phyloP scores from a whole-genome alignment of 64 coral and sea anemone genomes.

The Catalaphyllia jardinei region DNA sequence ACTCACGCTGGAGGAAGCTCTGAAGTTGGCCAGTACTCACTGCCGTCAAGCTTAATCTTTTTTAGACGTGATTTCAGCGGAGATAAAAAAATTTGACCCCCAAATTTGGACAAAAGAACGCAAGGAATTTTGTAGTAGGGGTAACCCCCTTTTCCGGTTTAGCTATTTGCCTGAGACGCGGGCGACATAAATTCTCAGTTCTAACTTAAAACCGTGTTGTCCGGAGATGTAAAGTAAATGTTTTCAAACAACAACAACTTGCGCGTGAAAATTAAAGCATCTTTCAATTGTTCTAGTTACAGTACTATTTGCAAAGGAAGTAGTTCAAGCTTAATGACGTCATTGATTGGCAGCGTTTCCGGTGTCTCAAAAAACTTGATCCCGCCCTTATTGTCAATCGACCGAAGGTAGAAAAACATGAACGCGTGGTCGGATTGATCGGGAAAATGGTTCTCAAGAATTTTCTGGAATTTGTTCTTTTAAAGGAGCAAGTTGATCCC shows the following conservation, averaged over 20 bases:
- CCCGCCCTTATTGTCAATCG: slow-evolving; percentile 1
- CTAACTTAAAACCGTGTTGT: neutral
- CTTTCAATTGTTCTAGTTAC: neutral
- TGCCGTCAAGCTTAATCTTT: neutral
- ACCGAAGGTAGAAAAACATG: neutral
- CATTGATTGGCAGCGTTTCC: slow-evolving; percentile 43
- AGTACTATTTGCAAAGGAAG: slow-evolving; percentile 23
- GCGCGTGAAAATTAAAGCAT: neutral
- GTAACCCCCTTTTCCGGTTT: slow-evolving; percentile 23
- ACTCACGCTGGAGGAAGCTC: neutral
- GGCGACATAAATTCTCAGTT: neutral
- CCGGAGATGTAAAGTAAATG: neutral
- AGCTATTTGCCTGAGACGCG: neutral
- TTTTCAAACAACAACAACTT: neutral
- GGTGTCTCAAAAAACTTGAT: neutral
- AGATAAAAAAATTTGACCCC: slow-evolving; percentile 11
- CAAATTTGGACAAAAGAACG: slow-evolving; percentile 22
- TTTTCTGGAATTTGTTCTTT: slow-evolving; percentile 21
- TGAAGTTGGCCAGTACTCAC: neutral
- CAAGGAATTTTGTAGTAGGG: neutral
- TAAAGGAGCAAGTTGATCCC: neutral
- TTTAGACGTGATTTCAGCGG: slow-evolving; percentile 20
- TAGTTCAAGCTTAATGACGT: slow-evolving; percentile 18
- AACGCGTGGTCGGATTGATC: neutral
- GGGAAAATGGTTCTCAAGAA: slow-evolving; percentile 19